phyloP scores from a whole-genome alignment of 2,888 invertebrate genomes.

The Amblyjoppa fuscipennis region DNA sequence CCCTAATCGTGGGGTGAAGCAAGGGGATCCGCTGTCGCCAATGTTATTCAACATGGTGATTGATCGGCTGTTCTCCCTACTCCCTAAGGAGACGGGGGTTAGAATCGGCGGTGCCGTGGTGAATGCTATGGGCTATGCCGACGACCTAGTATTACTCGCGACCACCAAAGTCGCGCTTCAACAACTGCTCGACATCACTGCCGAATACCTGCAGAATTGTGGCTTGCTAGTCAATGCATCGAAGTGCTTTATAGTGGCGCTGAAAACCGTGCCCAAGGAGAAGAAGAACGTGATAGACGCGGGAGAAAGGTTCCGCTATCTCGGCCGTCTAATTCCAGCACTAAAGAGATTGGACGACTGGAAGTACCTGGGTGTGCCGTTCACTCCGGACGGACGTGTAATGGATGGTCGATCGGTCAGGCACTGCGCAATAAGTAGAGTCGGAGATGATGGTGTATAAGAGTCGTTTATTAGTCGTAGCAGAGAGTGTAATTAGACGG shows the following conservation, averaged over 20 bases:
- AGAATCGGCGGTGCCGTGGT: constrained; percentile 13
- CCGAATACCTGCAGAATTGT: too few species aligned
- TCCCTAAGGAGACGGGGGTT: constrained; percentile 39
- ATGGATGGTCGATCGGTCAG: too few species aligned
- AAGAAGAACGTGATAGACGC: constrained; percentile 58
- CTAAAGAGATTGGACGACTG: constrained; percentile 67
- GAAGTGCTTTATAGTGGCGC: too few species aligned
- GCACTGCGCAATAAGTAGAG: too few species aligned
- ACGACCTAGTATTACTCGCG: constrained; percentile 10
- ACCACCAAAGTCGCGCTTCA: too few species aligned
- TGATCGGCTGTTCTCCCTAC: constrained; percentile 17
- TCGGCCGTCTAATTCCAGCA: constrained; percentile 66
- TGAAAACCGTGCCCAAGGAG: constrained; percentile 56
- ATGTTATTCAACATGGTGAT: neutral
- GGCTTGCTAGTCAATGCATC: too few species aligned
- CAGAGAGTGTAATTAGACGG: too few species aligned
- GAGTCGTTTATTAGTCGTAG: too few species aligned
- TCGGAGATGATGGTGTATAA: too few species aligned
- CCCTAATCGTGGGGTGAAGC: constrained; percentile 66
- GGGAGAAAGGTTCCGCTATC: neutral
- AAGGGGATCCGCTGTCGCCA: too few species aligned
- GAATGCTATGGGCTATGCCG: constrained; percentile 68
- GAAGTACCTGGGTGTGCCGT: constrained; percentile 64
- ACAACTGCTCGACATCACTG: too few species aligned
- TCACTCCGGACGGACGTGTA: constrained; percentile 53